A percentile compares a stretch with the other conserved stretches of the same genome.
Conservation (phyloP, 2,888 invertebrate genomes). For the Zelleria hepariella region DNA sequence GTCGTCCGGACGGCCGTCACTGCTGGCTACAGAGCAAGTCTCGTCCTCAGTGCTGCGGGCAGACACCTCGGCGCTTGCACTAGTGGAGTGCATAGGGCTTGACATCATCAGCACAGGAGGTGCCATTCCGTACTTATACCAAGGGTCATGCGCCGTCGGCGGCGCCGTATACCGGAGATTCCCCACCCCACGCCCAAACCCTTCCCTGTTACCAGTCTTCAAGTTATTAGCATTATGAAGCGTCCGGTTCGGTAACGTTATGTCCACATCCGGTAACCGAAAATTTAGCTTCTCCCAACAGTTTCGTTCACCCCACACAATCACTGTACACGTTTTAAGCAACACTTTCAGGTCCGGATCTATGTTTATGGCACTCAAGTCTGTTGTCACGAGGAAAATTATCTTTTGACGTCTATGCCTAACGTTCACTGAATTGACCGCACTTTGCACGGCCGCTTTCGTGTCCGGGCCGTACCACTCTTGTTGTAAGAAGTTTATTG, state of each 20-base stretch:
- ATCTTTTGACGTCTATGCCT: constrained; percentile 74
- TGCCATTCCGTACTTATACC: constrained; percentile 68
- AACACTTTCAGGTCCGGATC: constrained; percentile 83
- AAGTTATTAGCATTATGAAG: constrained; percentile 65
- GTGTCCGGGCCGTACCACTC: constrained; percentile 90
- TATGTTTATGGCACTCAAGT: constrained; percentile 74
- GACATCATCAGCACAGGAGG: constrained; percentile 71
- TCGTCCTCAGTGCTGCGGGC: constrained; percentile 75
- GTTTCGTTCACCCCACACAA: constrained; percentile 84
- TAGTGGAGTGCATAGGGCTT: constrained; percentile 74
- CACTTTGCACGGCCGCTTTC: constrained; percentile 83
- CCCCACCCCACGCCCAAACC: constrained; percentile 55
- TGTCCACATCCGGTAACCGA: constrained; percentile 84
- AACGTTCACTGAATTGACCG: constrained; percentile 76
- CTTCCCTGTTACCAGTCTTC: constrained; percentile 55
- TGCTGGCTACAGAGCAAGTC: constrained; percentile 71
- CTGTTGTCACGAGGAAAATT: constrained; percentile 67
- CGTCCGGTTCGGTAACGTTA: constrained; percentile 71
- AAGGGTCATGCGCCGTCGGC: constrained; percentile 65
- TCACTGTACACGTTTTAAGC: constrained; percentile 80
- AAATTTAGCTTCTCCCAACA: constrained; percentile 91
- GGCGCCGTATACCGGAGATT: constrained; percentile 68
- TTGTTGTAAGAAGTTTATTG: constrained; percentile 83
- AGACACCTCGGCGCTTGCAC: constrained; percentile 73
- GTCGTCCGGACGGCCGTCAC: constrained; percentile 69